phyloP scores from a whole-genome alignment of 2,797 vertebrate species.

The Bovichtus variegatus region DNA sequence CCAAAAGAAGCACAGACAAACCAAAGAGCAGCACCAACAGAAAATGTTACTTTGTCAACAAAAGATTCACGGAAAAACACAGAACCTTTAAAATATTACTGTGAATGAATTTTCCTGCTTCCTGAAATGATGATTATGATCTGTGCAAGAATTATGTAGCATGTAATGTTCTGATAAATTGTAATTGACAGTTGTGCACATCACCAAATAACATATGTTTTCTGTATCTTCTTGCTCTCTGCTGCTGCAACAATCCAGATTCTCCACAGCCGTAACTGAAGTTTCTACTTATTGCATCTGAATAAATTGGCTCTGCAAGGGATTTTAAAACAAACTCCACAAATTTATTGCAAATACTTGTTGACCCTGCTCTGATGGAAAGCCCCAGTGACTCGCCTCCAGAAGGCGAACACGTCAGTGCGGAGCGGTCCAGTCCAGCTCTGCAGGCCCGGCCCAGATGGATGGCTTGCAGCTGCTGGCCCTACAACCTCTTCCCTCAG shows the following conservation, averaged over 20 bases:
- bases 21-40: no score
- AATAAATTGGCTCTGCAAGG: constrained; percentile 35
- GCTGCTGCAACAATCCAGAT: constrained; percentile 17
- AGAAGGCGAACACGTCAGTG: constrained; percentile 52
- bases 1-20: neutral
- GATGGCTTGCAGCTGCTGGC: constrained; percentile 82
- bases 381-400: constrained; percentile 51
- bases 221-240: neutral
- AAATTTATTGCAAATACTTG: constrained; percentile 51
- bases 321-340: constrained; percentile 60
- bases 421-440: constrained; percentile 33
- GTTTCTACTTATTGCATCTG: constrained; percentile 30
- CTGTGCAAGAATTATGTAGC: neutral
- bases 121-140: neutral
- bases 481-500: constrained; percentile 78
- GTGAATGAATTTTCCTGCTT: neutral
- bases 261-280: constrained; percentile 11
- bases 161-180: neutral
- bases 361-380: constrained; percentile 56
- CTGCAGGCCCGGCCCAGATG: constrained; percentile 68
- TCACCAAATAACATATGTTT: no score
- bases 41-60: constrained; percentile 1
- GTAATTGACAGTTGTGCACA: no score
- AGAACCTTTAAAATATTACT: neutral
- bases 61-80: neutral